These are phyloP conservation scores for Sciurus vulgaris DNA, from an alignment of 2,797 vertebrate genomes.

Conservation along the genomic window DNA sequence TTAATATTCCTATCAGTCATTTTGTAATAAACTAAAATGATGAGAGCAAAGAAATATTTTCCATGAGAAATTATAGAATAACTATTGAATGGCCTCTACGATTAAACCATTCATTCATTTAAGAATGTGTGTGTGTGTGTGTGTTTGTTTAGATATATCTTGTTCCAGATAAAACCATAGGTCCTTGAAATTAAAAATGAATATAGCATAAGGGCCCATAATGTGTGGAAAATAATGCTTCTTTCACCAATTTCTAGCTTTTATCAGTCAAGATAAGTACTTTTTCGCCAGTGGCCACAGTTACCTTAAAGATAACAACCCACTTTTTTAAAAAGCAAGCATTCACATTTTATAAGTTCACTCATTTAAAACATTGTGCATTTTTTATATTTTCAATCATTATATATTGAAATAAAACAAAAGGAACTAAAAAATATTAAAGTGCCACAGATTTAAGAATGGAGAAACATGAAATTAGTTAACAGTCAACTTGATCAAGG, in stretches of 20 bases:
- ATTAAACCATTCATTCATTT: background rate
- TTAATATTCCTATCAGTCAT: background rate
- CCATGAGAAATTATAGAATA: background rate
- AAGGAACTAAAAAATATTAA: background rate
- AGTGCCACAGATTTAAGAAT: background rate
- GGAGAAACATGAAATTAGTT: background rate
- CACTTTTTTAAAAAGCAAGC: background rate
- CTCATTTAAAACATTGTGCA: background rate
- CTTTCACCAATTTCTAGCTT: background rate
- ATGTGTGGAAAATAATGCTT: background rate
- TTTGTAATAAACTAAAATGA: background rate
- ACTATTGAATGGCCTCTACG: background rate
- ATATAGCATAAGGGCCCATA: background rate
- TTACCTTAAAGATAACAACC: background rate
- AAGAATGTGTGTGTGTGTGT: background rate
- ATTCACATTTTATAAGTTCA: background rate
- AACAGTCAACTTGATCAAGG: background rate
- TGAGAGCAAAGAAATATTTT: background rate
- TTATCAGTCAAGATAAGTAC: background rate
- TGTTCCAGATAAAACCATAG: background rate
- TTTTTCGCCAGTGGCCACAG: background rate
- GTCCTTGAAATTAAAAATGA: conserved; percentile 12
- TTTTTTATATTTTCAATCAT: background rate
- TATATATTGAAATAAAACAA: background rate
- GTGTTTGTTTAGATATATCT: background rate